A percentile compares a stretch with the other conserved stretches of the same genome.
phyloP scores from a whole-genome alignment of 1,140 invertebrate species.

The Rhagoletis zephyria region DNA sequence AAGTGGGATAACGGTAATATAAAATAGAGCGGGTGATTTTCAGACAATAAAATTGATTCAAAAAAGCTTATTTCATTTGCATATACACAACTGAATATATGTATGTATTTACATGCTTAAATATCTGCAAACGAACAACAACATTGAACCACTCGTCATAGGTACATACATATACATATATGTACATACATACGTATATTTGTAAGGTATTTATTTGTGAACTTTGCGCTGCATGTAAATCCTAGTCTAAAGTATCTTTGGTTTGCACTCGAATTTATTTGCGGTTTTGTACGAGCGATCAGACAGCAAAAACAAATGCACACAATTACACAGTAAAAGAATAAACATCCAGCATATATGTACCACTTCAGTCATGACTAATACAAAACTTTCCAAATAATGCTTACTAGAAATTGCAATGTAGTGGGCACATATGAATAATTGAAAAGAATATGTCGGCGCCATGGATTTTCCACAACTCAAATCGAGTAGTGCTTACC shows the following conservation, averaged over 20 bases:
- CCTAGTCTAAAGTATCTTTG: constrained; percentile 23
- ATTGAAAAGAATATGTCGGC: constrained; percentile 22
- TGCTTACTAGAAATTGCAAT: not conserved
- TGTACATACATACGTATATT: not conserved
- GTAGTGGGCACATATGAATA: constrained; percentile 13
- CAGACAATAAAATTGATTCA: no score
- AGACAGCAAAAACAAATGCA: not conserved
- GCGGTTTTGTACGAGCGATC: not conserved
- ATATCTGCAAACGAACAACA: no score
- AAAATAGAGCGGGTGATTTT: no score
- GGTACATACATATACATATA: not conserved
- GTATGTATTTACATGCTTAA: no score
- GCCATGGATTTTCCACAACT: not conserved
- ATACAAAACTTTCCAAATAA: constrained; percentile 38
- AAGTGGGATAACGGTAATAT: no score
- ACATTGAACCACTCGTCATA: no score
- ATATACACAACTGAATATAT: no score
- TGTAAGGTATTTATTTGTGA: not conserved
- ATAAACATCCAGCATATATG: not conserved
- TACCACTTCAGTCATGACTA: constrained; percentile 1
- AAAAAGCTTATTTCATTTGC: no score
- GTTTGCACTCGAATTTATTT: constrained; percentile 27
- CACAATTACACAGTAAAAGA: not conserved
- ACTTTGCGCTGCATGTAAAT: constrained; percentile 22
- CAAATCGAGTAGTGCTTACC: not conserved